A percentile compares a stretch with the other conserved stretches of the same genome.
Conservation (phyloP, 2,113 vertebrate genomes). For the Ailuropoda melanoleuca region DNA sequence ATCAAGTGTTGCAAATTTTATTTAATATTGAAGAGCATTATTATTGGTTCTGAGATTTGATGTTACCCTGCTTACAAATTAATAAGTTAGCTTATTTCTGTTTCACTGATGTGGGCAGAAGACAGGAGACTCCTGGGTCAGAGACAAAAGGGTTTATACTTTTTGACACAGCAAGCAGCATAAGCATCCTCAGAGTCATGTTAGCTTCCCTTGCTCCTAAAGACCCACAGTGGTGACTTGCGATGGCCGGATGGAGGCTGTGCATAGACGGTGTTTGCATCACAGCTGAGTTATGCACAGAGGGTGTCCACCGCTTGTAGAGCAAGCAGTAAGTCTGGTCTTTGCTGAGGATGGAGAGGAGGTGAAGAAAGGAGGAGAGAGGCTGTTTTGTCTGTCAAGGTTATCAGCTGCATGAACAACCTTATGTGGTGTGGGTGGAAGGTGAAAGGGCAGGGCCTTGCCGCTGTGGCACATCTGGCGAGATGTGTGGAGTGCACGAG, state of each 20-base stretch:
- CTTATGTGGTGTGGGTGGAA: not conserved
- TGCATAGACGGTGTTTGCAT: not conserved
- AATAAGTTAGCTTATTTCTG: not conserved
- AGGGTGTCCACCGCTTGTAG: not conserved
- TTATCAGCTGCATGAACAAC: not conserved
- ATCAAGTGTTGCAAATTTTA: not conserved
- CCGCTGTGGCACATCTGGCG: not conserved
- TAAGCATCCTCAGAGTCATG: not conserved
- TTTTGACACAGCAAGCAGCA: not conserved
- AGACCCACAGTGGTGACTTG: not conserved
- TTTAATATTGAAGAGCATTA: not conserved
- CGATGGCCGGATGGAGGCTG: not conserved
- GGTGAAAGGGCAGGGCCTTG: not conserved
- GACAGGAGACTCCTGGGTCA: not conserved
- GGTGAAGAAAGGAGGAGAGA: not conserved
- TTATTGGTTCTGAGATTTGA: not conserved
- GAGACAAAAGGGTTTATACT: not conserved
- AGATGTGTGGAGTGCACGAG: accelerated
- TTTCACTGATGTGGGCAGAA: not conserved
- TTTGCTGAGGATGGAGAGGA: not conserved
- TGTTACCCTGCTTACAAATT: not conserved
- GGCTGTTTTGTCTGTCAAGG: not conserved
- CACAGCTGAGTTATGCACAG: not conserved
- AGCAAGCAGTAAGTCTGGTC: not conserved
- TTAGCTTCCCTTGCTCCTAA: not conserved